A percentile compares a stretch with the other conserved stretches of the same genome.
phyloP scores from a whole-genome alignment of 2,797 vertebrate genomes.

The Taenioides sp. region DNA sequence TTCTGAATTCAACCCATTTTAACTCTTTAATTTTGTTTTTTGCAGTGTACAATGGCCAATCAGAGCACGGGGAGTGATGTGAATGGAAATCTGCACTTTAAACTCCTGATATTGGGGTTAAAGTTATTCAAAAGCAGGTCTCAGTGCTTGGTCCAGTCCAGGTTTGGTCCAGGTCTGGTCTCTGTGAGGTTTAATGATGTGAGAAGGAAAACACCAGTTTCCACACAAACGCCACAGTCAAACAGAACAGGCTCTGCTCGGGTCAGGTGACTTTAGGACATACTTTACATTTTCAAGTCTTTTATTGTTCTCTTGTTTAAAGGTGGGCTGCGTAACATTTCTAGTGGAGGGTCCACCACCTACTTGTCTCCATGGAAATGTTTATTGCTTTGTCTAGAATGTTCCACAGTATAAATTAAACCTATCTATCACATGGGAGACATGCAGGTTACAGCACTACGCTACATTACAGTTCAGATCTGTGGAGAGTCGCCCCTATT shows the following conservation, averaged over 20 bases:
- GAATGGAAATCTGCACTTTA: constrained; percentile 36
- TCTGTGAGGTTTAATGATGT: constrained; percentile 65
- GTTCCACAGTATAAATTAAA: no score
- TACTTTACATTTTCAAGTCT: background rate
- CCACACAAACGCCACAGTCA: constrained; percentile 43
- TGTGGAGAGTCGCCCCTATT: no score
- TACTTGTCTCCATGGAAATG: no score
- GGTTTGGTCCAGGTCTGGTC: constrained; percentile 21
- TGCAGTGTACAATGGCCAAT: constrained; percentile 16
- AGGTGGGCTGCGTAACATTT: no score
- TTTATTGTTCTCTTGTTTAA: background rate
- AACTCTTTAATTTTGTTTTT: background rate
- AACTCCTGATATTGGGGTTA: constrained; percentile 19
- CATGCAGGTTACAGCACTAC: no score
- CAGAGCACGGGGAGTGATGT: constrained; percentile 22
- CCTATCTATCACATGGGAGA: no score
- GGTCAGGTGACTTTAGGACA: constrained; percentile 24
- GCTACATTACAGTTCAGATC: no score
- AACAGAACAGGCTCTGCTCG: constrained; percentile 52
- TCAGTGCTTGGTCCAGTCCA: constrained; percentile 16
- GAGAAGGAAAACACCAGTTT: constrained; percentile 48
- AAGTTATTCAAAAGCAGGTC: constrained; percentile 55
- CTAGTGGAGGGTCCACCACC: no score
- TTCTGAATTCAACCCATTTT: no score
- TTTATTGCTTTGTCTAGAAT: no score